Evolutionary conservation across 2,113 vertebrate genomes (phyloP).

Genomic region (Zapornia atra): DNA sequence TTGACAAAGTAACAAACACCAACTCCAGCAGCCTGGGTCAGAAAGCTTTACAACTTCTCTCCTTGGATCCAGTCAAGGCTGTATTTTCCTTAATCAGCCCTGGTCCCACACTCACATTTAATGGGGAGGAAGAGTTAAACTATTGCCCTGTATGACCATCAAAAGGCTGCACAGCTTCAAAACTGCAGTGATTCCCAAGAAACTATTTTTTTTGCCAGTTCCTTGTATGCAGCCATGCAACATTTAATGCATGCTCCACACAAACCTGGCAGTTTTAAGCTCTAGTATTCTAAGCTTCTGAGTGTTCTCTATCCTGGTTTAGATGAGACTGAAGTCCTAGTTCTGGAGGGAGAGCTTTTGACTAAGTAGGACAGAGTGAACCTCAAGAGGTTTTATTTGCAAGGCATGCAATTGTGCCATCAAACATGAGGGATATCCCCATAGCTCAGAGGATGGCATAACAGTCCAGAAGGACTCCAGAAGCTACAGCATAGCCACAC

Average conservation of each 20-base stretch:
- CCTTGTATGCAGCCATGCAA: not conserved
- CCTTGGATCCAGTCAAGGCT: not conserved
- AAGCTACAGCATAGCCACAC: not conserved
- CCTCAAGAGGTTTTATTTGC: not conserved
- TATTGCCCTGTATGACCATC: not conserved
- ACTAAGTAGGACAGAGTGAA: not conserved
- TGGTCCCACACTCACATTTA: not conserved
- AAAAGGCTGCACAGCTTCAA: not conserved
- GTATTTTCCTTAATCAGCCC: not conserved
- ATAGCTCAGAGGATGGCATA: not conserved
- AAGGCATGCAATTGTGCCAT: not conserved
- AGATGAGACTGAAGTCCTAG: not conserved
- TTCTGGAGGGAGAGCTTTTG: not conserved
- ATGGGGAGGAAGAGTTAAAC: not conserved
- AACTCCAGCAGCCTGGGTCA: not conserved
- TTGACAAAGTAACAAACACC: not conserved
- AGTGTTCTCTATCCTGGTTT: not conserved
- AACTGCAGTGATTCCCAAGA: not conserved
- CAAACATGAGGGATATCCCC: not conserved
- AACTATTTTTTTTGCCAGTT: not conserved
- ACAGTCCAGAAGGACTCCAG: not conserved
- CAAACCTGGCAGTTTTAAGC: not conserved
- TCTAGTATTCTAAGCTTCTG: not conserved
- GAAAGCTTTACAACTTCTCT: not conserved
- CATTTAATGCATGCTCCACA: not conserved